A percentile compares a stretch with the other conserved stretches of the same genome.
These are phyloP conservation scores for Scaptomyza caliginosa DNA, from an alignment of 2,888 invertebrate species.

Conservation along the genomic window DNA sequence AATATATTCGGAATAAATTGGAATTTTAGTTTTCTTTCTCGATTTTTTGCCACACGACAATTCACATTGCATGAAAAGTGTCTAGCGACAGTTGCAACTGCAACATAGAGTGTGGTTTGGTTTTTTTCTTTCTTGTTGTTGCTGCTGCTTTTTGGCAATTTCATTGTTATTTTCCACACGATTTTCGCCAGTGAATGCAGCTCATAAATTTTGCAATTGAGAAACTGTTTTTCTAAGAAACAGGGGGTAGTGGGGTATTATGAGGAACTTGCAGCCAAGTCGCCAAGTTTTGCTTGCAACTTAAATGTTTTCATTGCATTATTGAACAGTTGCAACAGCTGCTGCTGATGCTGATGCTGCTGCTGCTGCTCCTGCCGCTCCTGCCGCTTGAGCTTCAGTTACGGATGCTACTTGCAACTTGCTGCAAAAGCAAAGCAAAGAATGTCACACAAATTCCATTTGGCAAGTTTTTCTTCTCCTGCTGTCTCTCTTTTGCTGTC, in stretches of 20 bases:
- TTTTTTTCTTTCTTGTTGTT: conserved; percentile 14
- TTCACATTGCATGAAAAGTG: conserved; percentile 4
- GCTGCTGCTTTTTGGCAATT: conserved; percentile 56
- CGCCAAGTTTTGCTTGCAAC: conserved; percentile 47
- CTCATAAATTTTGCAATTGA: conserved; percentile 75
- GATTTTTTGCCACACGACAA: conserved; percentile 16
- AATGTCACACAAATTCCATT: conserved; percentile 59
- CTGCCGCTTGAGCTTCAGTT: no score
- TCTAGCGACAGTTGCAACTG: conserved; percentile 29
- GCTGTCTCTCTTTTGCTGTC: conserved; percentile 37
- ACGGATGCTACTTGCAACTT: conserved; percentile 44
- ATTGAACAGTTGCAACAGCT: conserved; percentile 61
- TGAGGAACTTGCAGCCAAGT: conserved; percentile 33
- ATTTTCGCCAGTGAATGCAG: conserved; percentile 65
- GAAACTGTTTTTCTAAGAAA: conserved; percentile 30
- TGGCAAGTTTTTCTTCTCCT: conserved; percentile 27
- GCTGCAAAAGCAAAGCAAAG: conserved; percentile 38
- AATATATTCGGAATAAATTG: conserved; percentile 32
- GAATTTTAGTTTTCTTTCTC: conserved; percentile 20
- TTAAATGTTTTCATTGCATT: conserved; percentile 76
- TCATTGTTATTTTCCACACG: conserved; percentile 70
- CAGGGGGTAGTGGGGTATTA: background rate
- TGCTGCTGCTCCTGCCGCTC: conserved; percentile 23
- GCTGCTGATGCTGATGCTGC: conserved; percentile 16
- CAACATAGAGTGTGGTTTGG: background rate